A percentile compares a stretch with the other conserved stretches of the same genome.
These are phyloP conservation scores for Seladonia tumulorum DNA, from an alignment of 2,888 invertebrate species.

Conservation along the genomic window DNA sequence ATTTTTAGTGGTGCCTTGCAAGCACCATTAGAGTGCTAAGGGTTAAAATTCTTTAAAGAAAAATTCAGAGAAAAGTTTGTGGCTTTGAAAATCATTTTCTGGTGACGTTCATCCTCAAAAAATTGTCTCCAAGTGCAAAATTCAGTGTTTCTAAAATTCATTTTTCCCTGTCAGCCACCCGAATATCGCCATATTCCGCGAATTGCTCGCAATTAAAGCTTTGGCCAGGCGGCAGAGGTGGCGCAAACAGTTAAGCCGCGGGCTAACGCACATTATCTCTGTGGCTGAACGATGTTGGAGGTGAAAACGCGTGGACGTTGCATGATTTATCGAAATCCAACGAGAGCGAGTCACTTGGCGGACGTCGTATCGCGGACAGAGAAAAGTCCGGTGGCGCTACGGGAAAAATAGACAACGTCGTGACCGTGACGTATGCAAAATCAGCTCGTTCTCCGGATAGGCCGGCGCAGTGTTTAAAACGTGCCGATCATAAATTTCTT, in stretches of 20 bases:
- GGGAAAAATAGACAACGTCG: conserved; percentile 30
- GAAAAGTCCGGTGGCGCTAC: neutral
- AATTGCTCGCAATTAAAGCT: neutral
- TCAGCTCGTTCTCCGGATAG: conserved; percentile 8
- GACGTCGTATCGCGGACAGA: neutral
- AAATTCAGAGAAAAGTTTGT: too few species aligned
- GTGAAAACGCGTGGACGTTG: conserved; percentile 3
- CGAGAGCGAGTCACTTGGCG: neutral
- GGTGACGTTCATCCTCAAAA: too few species aligned
- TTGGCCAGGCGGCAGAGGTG: neutral
- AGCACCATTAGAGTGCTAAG: too few species aligned
- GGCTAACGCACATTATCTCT: neutral
- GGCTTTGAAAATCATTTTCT: too few species aligned
- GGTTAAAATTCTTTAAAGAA: too few species aligned
- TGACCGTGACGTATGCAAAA: conserved; percentile 37
- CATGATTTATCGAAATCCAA: neutral
- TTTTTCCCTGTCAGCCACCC: too few species aligned
- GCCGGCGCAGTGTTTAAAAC: conserved; percentile 23
- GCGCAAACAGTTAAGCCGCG: too few species aligned
- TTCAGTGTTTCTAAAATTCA: too few species aligned
- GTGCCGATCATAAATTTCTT: conserved; percentile 54
- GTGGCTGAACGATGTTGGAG: neutral
- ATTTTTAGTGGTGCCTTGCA: too few species aligned
- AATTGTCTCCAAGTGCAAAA: too few species aligned
- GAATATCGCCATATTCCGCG: too few species aligned